A percentile compares a stretch with the other conserved stretches of the same genome.
These are phyloP conservation scores for Pachyseris speciosa DNA, from an alignment of 64 coral and sea anemone species.

Conservation along the genomic window DNA sequence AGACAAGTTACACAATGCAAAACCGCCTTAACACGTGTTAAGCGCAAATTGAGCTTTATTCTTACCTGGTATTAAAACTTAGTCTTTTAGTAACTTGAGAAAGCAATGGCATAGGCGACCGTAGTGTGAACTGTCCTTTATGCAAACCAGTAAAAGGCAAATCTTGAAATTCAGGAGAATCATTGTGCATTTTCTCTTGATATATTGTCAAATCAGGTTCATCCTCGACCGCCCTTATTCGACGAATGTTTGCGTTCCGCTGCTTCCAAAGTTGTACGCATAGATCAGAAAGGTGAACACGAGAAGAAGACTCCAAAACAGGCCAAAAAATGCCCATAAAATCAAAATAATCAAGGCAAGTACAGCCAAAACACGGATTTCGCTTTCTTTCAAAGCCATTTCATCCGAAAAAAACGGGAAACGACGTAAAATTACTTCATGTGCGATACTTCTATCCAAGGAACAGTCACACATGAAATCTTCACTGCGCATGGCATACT, in stretches of 20 bases:
- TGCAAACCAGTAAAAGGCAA: conserved; percentile 6
- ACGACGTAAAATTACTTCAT: not conserved
- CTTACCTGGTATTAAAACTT: conserved; percentile 29
- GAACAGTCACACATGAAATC: not conserved
- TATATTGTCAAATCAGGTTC: not conserved
- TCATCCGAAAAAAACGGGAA: not conserved
- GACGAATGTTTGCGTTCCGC: not conserved
- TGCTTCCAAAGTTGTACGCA: conserved; percentile 33
- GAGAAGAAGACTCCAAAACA: conserved; percentile 35
- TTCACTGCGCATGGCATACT: conserved; percentile 20
- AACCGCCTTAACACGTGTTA: too few relatives aligned
- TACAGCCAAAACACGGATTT: conserved; percentile 9
- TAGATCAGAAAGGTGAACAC: conserved; percentile 30
- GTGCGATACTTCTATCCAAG: not conserved
- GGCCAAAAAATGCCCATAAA: conserved; percentile 27
- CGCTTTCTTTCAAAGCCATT: conserved; percentile 36
- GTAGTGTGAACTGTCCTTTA: not conserved
- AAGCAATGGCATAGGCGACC: conserved; percentile 5
- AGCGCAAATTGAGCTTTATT: too few relatives aligned
- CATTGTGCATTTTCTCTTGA: not conserved
- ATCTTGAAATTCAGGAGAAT: conserved; percentile 6
- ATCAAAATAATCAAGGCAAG: conserved; percentile 13
- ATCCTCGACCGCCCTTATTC: not conserved
- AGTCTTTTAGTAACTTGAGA: conserved; percentile 19
- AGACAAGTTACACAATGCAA: too few relatives aligned